These are phyloP conservation scores for Simalia tracyae DNA, from an alignment of 2,797 vertebrate species.

Conservation along the genomic window DNA sequence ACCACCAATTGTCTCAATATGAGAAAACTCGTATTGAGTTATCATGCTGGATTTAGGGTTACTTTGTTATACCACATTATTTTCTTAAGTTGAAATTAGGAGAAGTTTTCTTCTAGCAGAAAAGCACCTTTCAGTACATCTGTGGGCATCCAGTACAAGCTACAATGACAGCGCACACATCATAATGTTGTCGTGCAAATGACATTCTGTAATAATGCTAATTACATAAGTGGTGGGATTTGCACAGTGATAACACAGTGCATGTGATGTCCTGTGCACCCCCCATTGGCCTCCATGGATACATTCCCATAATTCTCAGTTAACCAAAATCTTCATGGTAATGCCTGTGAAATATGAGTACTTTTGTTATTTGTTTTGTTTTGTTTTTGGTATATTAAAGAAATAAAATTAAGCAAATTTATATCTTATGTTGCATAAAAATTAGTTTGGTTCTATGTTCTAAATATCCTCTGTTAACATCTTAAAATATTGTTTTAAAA, in stretches of 20 bases:
- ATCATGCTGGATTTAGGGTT: neutral
- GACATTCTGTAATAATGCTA: neutral
- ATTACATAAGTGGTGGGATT: neutral
- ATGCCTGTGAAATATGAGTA: neutral
- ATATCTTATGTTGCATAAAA: neutral
- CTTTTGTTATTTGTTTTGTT: neutral
- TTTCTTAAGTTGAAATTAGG: neutral
- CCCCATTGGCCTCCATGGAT: neutral
- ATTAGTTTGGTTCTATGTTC: neutral
- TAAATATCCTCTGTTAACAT: neutral
- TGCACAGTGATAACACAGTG: neutral
- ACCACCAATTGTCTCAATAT: neutral
- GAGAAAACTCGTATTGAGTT: neutral
- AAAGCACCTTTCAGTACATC: neutral
- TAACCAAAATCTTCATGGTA: neutral
- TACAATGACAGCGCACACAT: neutral
- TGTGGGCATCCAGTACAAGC: neutral
- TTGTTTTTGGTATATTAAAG: neutral
- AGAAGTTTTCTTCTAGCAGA: neutral
- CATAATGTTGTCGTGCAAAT: neutral
- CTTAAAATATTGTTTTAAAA: neutral
- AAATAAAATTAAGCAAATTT: neutral
- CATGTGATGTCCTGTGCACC: neutral
- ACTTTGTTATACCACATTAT: neutral
- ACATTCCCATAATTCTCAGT: neutral